Base-by-base conservation (phyloP, 2,888 invertebrate genomes). In the Drosophila nigritarsus region DNA sequence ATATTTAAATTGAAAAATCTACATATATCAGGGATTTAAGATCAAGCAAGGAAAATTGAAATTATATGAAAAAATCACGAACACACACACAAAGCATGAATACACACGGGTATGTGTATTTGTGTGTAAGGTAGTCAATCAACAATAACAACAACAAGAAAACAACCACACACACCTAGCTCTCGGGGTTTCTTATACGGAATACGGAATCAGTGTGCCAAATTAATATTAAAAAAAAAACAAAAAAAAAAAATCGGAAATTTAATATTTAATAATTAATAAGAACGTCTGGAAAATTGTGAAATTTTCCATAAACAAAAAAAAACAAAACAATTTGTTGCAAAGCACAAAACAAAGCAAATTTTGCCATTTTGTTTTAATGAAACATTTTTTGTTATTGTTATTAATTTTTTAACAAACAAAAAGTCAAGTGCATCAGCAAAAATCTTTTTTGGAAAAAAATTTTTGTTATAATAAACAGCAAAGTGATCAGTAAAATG, bases 151-250 rank as follows among this genome's bases (percentile, higher is more conserved):
- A 60, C 54, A 48, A 56, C 20, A 67, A 55, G 4, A 42, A 51
- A 40, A 60, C 42, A 65, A 55, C 15, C 29, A 64, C 78, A 82
- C 82, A 87, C 80, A 78, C 75, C 80, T 78, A 77, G 84, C 89
- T 87, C 87, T 87, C 87, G 89, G 88, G 82, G 78, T 80, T 82
- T 82, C 82, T 77, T 70, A 58, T 82, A 78, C 54, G 82, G 82
- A 89, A 91, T 82, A 91, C 89, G 91, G 91, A 91, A 91, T 89
- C 89, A 90, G 91, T 90, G 91, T 91, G 91, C 91, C 91, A 91
- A 91, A 91, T 91, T 91, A 91, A 89, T 80, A 68, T 89, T 71
- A 48, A 54, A 13, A 54, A 63, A 53, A 53, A 24, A 70, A 65
- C 70, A 18, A 15, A 72, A 61, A 56, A 45, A 60, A 59, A 72